Conservation (phyloP, 1,140 invertebrate genomes). For the Drosophila aff. region DNA sequence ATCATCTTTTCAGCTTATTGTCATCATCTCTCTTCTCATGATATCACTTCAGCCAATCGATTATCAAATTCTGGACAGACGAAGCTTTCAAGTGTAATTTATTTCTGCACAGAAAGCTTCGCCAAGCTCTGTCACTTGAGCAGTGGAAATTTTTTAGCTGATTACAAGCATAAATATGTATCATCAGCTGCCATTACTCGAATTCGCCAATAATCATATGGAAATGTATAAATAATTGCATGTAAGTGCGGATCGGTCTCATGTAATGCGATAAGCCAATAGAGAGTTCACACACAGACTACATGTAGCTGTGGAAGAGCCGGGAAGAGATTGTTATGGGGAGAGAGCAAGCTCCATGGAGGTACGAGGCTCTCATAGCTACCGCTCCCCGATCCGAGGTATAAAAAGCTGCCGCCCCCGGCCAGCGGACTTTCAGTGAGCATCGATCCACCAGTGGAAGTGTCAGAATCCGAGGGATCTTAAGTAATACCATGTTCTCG, state of each 20-base stretch:
- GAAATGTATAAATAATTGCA: constrained; percentile 36
- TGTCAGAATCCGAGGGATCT: constrained; percentile 5
- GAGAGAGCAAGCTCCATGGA: constrained; percentile 23
- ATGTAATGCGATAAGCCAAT: constrained; percentile 10
- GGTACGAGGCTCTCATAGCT: constrained; percentile 9
- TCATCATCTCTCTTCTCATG: background rate
- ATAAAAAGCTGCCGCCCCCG: constrained; percentile 38
- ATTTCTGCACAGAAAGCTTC: constrained; percentile 32
- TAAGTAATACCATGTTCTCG: constrained; percentile 60
- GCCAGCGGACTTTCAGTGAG: constrained; percentile 35
- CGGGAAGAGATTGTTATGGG: background rate
- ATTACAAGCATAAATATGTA: constrained; percentile 38
- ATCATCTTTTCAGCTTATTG: background rate
- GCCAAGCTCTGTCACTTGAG: constrained; percentile 53
- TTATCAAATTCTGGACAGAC: constrained; percentile 4
- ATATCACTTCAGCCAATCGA: background rate
- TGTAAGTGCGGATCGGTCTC: background rate
- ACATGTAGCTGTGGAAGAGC: background rate
- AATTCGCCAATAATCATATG: constrained; percentile 27
- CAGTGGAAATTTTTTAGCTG: constrained; percentile 70
- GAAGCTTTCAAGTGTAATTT: constrained; percentile 25
- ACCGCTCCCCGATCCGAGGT: constrained; percentile 6
- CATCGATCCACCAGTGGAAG: constrained; percentile 34
- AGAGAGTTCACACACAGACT: background rate
- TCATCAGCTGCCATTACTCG: constrained; percentile 24